These are phyloP conservation scores for Holothuria glaberrima DNA, from an alignment of 35 echinoderm and acorn worm genomes.

Conservation along the genomic window DNA sequence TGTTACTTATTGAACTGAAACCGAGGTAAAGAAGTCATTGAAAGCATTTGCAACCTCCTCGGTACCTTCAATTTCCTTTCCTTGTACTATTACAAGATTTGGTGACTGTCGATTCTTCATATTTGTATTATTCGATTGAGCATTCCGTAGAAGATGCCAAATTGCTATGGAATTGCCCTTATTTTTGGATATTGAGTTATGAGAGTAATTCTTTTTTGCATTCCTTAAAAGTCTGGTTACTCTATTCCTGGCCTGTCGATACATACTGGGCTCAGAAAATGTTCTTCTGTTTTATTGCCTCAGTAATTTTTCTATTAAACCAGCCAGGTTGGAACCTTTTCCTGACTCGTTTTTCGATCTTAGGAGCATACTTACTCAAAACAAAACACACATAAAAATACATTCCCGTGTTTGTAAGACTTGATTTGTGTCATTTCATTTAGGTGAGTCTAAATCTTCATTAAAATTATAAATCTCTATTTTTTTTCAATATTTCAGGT, in stretches of 20 bases:
- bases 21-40: constrained; percentile 19
- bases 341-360: not conserved
- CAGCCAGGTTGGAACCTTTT: constrained; percentile 1
- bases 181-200: too few species aligned
- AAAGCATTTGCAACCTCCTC: constrained; percentile 23
- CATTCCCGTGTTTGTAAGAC: not conserved
- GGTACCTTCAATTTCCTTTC: not conserved
- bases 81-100: constrained; percentile 7
- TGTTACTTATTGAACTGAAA: constrained; percentile 7
- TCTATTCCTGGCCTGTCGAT: not conserved
- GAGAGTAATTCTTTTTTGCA: constrained; percentile 19
- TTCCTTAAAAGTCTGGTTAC: constrained; percentile 19
- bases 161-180: too few species aligned
- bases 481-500: too few species aligned
- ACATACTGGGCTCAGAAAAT: not conserved
- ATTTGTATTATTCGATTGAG: constrained; percentile 34
- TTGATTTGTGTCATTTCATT: constrained; percentile 24
- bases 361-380: not conserved
- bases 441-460: constrained; percentile 13
- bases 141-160: not conserved
- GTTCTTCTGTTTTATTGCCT: not conserved
- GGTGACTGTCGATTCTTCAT: constrained; percentile 17
- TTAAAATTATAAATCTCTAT: not conserved
- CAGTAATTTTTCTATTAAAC: constrained; percentile 9
- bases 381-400: not conserved